These are phyloP conservation scores for Acanthis flammea DNA, from an alignment of 2,797 vertebrate species.

Conservation along the genomic window DNA sequence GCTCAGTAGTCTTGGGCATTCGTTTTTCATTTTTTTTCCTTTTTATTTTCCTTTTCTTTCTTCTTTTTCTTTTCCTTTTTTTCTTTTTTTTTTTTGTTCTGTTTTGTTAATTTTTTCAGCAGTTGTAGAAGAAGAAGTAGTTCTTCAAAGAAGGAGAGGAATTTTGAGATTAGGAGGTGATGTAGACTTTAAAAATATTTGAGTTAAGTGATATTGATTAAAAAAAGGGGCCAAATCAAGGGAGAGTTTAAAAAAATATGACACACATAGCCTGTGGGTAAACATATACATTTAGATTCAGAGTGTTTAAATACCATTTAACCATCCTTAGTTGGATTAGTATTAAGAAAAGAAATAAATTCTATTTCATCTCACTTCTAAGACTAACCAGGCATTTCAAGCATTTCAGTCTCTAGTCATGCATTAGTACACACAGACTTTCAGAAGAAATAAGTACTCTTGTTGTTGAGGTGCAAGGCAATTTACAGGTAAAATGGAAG, in stretches of 20 bases:
- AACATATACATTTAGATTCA: background rate
- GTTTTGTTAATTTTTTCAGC: background rate
- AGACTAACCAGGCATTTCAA: background rate
- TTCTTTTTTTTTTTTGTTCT: too few species aligned
- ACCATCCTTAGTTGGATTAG: background rate
- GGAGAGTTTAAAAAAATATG: background rate
- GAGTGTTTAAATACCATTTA: background rate
- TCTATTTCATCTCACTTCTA: background rate
- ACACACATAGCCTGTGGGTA: background rate
- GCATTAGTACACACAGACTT: background rate
- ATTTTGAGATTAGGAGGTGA: background rate
- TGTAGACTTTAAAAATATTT: background rate
- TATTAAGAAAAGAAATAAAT: constrained; percentile 7
- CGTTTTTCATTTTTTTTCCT: background rate
- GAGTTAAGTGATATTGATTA: background rate
- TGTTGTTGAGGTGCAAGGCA: background rate
- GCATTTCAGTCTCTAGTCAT: background rate
- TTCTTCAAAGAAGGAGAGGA: background rate
- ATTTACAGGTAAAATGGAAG: background rate
- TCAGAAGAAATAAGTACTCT: background rate
- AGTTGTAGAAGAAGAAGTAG: background rate
- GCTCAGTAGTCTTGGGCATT: background rate
- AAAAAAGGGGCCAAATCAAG: background rate
- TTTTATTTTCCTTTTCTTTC: too few species aligned
- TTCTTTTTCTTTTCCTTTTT: fast-evolving